phyloP scores from a whole-genome alignment of 2,888 invertebrate species.

The Lasius fuliginosus region DNA sequence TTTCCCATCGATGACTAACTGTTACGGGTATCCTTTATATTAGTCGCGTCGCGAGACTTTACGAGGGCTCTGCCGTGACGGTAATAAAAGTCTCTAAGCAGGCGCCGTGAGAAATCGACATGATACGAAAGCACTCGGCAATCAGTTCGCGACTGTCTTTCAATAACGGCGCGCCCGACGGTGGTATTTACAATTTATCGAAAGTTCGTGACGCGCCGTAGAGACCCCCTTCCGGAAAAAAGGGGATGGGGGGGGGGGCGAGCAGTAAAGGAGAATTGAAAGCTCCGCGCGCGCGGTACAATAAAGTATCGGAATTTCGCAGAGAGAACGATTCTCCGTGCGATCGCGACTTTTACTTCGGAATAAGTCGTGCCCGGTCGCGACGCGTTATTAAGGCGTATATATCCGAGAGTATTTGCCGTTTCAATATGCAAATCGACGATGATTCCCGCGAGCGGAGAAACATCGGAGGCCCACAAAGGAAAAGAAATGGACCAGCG shows the following conservation, averaged over 20 bases:
- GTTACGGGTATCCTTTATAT: neutral
- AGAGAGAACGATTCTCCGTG: constrained; percentile 42
- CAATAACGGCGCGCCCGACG: constrained; percentile 69
- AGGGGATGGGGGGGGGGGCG: constrained; percentile 28
- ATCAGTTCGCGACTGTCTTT: constrained; percentile 71
- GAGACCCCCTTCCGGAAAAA: constrained; percentile 43
- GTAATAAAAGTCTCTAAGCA: constrained; percentile 42
- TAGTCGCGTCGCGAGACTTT: neutral
- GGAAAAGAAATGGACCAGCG: constrained; percentile 3
- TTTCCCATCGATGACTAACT: neutral
- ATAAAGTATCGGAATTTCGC: constrained; percentile 62
- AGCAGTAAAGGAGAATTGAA: constrained; percentile 63
- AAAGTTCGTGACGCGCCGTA: constrained; percentile 62
- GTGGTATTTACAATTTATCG: constrained; percentile 73
- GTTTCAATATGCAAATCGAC: constrained; percentile 45
- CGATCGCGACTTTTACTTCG: constrained; percentile 45
- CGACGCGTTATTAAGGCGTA: constrained; percentile 50
- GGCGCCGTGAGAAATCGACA: constrained; percentile 51
- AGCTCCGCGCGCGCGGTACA: constrained; percentile 48
- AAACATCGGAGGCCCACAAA: constrained; percentile 12
- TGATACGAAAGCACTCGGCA: constrained; percentile 71
- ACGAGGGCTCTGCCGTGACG: neutral
- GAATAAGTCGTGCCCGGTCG: constrained; percentile 41
- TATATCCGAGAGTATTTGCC: constrained; percentile 40
- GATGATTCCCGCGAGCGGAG: constrained; percentile 13